phyloP scores from a whole-genome alignment of 2,113 vertebrate species.

The Columbina picui region DNA sequence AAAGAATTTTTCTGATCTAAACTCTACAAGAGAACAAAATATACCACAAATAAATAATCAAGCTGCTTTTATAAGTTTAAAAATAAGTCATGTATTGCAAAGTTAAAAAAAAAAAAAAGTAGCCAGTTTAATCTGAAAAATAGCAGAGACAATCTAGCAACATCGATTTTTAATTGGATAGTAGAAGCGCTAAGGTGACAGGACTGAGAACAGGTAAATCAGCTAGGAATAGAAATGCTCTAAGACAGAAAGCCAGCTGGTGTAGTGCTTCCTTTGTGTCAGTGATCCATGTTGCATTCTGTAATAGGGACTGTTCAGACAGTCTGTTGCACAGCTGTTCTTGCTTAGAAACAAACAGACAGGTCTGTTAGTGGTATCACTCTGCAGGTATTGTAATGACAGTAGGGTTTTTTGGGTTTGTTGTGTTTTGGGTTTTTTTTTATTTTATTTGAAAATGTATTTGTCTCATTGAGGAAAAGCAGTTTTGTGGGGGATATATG shows the following conservation, averaged over 20 bases:
- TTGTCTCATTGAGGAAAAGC: background rate
- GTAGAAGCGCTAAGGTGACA: conserved; percentile 77
- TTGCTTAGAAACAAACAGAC: conserved; percentile 83
- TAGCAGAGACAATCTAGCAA: conserved; percentile 62
- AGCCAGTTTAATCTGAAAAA: conserved; percentile 72
- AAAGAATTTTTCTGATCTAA: conserved; percentile 79
- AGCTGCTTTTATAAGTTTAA: conserved; percentile 80
- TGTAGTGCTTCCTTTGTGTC: conserved; percentile 75
- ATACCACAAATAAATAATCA: conserved; percentile 85
- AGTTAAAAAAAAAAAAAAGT: conserved; percentile 60
- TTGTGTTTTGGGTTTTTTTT: background rate
- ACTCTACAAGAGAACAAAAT: conserved; percentile 80
- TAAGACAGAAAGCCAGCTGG: conserved; percentile 80
- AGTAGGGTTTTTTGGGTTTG: conserved; percentile 27
- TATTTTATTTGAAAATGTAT: conserved; percentile 5
- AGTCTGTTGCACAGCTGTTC: conserved; percentile 84
- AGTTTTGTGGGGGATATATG: background rate
- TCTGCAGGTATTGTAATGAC: conserved; percentile 76
- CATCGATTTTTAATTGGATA: conserved; percentile 77
- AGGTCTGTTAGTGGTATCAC: conserved; percentile 78
- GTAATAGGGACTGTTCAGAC: conserved; percentile 78
- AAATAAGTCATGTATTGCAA: conserved; percentile 76
- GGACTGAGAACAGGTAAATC: conserved; percentile 85
- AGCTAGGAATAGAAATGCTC: conserved; percentile 81
- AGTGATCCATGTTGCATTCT: conserved; percentile 73